phyloP scores from a whole-genome alignment of 2,797 vertebrate species.

The Halcyon leucocephala region DNA sequence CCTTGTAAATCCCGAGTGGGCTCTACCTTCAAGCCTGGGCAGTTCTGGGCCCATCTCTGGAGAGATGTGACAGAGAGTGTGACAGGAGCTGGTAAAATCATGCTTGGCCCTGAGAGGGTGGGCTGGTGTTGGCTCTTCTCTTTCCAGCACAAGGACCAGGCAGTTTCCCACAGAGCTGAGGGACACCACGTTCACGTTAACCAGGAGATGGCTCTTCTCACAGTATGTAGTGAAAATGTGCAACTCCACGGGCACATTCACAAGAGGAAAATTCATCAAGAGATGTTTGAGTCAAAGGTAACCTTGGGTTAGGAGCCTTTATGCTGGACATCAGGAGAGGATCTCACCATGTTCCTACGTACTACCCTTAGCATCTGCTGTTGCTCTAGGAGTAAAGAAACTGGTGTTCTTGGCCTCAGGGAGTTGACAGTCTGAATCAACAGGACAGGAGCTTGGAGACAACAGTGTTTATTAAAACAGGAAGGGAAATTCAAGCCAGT shows the following conservation, averaged over 20 bases:
- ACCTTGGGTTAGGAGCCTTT: neutral
- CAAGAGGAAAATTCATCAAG: neutral
- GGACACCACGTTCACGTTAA: fast-evolving
- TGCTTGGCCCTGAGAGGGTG: fast-evolving
- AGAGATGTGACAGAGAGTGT: neutral
- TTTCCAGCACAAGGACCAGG: neutral
- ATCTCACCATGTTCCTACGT: neutral
- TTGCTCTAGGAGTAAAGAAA: neutral
- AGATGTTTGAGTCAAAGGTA: neutral
- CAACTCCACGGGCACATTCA: fast-evolving
- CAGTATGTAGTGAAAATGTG: fast-evolving
- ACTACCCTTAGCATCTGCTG: neutral
- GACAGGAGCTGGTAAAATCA: neutral
- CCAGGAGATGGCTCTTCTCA: neutral
- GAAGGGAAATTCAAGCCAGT: neutral
- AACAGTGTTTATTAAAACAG: fast-evolving
- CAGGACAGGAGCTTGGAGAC: neutral
- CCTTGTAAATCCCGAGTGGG: neutral
- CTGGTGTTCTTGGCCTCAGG: neutral
- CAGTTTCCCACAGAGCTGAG: neutral
- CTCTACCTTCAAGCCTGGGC: neutral
- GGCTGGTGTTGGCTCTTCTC: neutral
- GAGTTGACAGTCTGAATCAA: neutral
- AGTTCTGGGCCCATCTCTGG: neutral
- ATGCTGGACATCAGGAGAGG: neutral